Evolutionary conservation across 2,888 invertebrate genomes (phyloP).

Genomic region (Bimastos eiseni): DNA sequence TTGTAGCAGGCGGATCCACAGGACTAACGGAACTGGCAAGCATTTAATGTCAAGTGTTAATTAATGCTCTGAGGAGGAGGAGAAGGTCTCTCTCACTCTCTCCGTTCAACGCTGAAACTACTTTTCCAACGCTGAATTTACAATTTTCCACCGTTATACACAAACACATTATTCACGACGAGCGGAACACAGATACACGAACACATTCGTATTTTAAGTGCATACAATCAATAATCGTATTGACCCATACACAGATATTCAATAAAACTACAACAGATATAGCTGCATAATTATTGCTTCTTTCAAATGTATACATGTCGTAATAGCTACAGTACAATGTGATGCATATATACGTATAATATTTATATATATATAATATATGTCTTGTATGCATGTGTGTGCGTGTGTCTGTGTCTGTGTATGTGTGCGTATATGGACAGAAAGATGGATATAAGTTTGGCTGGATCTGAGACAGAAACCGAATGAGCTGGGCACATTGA

Average conservation of each 20-base stretch:
- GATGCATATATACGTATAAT: too few species aligned
- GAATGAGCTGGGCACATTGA: neutral
- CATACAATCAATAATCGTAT: neutral
- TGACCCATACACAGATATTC: neutral
- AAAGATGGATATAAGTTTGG: neutral
- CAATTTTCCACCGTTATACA: neutral
- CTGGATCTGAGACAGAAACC: neutral
- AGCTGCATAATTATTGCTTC: neutral
- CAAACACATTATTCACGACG: neutral
- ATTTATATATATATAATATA: neutral
- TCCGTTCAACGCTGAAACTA: neutral
- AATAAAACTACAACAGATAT: too few species aligned
- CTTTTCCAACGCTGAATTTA: neutral
- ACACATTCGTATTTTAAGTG: neutral
- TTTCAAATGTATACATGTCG: neutral
- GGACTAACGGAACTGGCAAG: too few species aligned
- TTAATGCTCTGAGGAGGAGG: neutral
- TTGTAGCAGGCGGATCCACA: too few species aligned
- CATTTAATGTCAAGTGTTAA: too few species aligned
- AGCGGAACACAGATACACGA: neutral
- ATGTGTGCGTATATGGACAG: neutral
- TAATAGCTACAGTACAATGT: too few species aligned
- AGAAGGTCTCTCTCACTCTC: neutral
- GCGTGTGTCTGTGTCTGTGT: neutral
- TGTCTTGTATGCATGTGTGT: neutral